phyloP scores from a whole-genome alignment of 2,888 invertebrate species.

The Phytoseiulus persimilis region DNA sequence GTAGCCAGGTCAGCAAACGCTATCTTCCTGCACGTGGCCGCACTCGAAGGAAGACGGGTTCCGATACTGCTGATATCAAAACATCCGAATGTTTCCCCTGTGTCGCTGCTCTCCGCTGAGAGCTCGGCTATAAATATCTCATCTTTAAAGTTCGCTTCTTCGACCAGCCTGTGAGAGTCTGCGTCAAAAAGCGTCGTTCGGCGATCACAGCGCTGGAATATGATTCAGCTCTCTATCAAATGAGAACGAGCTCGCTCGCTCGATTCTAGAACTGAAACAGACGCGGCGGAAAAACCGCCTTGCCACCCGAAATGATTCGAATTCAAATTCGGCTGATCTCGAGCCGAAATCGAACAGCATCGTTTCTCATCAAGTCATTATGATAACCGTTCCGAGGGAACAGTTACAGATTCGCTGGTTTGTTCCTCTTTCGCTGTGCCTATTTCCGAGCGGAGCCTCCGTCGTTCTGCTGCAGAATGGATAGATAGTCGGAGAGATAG shows the following conservation, averaged over 20 bases:
- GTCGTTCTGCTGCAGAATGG: background rate
- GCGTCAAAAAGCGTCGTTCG: background rate
- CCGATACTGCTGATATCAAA: constrained; percentile 5
- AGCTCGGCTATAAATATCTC: background rate
- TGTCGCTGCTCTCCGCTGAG: background rate
- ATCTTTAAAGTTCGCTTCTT: background rate
- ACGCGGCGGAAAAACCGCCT: background rate
- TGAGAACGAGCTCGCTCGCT: background rate
- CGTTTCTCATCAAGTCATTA: too few relatives aligned
- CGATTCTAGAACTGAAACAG: too few relatives aligned
- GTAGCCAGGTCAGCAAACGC: background rate
- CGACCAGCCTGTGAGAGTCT: background rate
- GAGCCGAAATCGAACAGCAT: too few relatives aligned
- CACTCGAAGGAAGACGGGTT: background rate
- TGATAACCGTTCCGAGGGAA: too few relatives aligned
- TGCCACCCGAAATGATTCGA: too few relatives aligned
- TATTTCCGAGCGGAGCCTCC: background rate
- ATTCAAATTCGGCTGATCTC: too few relatives aligned
- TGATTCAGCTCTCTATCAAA: background rate
- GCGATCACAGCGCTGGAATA: background rate
- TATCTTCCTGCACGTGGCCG: constrained; percentile 5
- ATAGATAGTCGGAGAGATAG: background rate
- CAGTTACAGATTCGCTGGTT: too few relatives aligned
- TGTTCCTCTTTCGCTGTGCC: background rate
- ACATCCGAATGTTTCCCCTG: background rate